These are phyloP conservation scores for Stenopsyche tienmushanensis DNA, from an alignment of 1,140 invertebrate species.

Conservation along the genomic window DNA sequence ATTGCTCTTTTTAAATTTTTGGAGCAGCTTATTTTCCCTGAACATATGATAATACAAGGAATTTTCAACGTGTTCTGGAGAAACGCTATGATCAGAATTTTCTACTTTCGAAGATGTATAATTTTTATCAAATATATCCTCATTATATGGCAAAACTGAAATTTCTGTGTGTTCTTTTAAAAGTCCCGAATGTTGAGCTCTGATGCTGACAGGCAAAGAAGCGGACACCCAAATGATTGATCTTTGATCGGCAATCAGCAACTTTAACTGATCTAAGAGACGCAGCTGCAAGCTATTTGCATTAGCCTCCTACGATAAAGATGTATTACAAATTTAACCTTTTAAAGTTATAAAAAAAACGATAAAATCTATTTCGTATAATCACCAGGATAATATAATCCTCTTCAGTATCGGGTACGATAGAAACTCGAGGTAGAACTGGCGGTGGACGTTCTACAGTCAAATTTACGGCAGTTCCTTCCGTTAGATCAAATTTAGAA, in stretches of 20 bases:
- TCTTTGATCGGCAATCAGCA: slow-evolving; percentile 56
- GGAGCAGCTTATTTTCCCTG: too few relatives aligned
- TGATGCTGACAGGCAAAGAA: slow-evolving; percentile 48
- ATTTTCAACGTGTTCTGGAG: too few relatives aligned
- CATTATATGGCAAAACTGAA: too few relatives aligned
- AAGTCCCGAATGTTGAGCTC: slow-evolving; percentile 23
- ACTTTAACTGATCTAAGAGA: slow-evolving; percentile 57
- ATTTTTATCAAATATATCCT: too few relatives aligned
- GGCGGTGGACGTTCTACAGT: slow-evolving; percentile 48
- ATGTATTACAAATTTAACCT: slow-evolving; percentile 42
- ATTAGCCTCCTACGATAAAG: slow-evolving; percentile 54
- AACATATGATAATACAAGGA: too few relatives aligned
- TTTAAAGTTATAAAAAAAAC: slow-evolving; percentile 40
- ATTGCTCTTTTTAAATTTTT: too few relatives aligned
- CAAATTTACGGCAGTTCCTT: slow-evolving; percentile 49
- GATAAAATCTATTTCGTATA: slow-evolving; percentile 41
- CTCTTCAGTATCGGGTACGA: slow-evolving; percentile 54
- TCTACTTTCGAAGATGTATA: too few relatives aligned
- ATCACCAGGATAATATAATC: slow-evolving; percentile 54
- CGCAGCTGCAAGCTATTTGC: slow-evolving; percentile 55
- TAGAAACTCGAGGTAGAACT: slow-evolving; percentile 47
- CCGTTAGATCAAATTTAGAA: slow-evolving; percentile 46
- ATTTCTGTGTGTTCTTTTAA: slow-evolving; percentile 36
- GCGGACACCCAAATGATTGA: slow-evolving; percentile 59
- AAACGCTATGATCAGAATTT: too few relatives aligned